These are phyloP conservation scores for Lepus townsendii DNA, from an alignment of 2,797 vertebrate genomes.

Conservation along the genomic window DNA sequence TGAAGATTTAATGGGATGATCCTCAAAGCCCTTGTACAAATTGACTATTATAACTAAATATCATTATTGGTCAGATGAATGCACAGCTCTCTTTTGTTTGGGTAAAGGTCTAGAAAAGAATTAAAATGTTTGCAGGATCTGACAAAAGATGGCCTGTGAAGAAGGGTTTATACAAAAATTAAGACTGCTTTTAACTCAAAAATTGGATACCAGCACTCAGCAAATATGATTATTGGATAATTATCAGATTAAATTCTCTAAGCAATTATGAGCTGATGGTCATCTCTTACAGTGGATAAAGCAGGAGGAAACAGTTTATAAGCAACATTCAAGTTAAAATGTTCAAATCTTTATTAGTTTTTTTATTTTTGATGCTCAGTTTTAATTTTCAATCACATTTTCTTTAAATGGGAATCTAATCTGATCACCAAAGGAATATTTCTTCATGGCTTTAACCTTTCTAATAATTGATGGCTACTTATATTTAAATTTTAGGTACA, in stretches of 20 bases:
- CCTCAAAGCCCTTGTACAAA: not conserved
- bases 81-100: not conserved
- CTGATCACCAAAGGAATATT: not conserved
- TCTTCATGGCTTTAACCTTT: slow-evolving; percentile 55
- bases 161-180: slow-evolving; percentile 2
- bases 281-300: slow-evolving; percentile 44
- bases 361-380: not conserved
- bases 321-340: not conserved
- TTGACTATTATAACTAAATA: slow-evolving; percentile 45
- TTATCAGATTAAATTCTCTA: slow-evolving; percentile 18
- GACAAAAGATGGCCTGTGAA: slow-evolving; percentile 33
- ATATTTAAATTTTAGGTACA: slow-evolving; percentile 89
- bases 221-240: slow-evolving; percentile 40
- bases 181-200: slow-evolving; percentile 35
- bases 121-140: slow-evolving; percentile 38
- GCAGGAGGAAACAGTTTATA: slow-evolving; percentile 20
- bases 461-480: slow-evolving; percentile 69
- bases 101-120: slow-evolving; percentile 57
- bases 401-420: slow-evolving; percentile 55
- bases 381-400: not conserved
- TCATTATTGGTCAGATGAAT: not conserved
- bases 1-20: slow-evolving; percentile 50
- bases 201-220: slow-evolving; percentile 34
- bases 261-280: slow-evolving; percentile 21
- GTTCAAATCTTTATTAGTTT: not conserved